Conservation (phyloP, 2,888 invertebrate species). For the Salpingus planirostris region DNA sequence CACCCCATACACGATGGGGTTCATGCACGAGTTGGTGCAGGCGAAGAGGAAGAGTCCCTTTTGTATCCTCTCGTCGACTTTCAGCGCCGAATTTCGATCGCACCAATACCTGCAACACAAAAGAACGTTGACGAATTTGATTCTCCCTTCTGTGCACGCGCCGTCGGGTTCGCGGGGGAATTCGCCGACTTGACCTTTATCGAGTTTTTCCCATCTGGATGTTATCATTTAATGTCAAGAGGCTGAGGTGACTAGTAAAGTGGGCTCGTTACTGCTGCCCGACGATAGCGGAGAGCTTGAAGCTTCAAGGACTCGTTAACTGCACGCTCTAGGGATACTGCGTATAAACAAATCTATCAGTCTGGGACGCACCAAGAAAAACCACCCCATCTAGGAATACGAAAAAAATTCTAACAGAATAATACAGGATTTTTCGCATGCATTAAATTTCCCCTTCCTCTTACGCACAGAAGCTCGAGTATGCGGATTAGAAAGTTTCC, state of each 20-base stretch:
- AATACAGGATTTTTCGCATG: no score
- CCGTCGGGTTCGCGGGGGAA: background rate
- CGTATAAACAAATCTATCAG: slow-evolving; percentile 12
- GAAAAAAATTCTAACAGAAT: no score
- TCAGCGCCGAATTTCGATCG: slow-evolving; percentile 59
- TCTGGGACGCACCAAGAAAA: no score
- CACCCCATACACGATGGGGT: slow-evolving; percentile 90
- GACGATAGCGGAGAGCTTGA: slow-evolving; percentile 11
- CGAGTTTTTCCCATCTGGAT: slow-evolving; percentile 1
- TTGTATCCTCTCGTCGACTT: slow-evolving; percentile 69
- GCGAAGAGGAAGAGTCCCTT: slow-evolving; percentile 87
- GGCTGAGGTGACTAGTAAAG: slow-evolving; percentile 5
- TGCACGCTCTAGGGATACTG: slow-evolving; percentile 6
- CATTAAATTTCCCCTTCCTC: no score
- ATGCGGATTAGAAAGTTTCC: no score
- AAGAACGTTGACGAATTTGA: background rate
- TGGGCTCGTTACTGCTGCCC: slow-evolving; percentile 7
- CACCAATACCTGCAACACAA: slow-evolving; percentile 64
- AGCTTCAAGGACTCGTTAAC: slow-evolving; percentile 20
- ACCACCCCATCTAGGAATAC: no score
- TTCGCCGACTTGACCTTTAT: slow-evolving; percentile 2
- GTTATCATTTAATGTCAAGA: slow-evolving; percentile 6
- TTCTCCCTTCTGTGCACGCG: background rate
- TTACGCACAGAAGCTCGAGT: no score
- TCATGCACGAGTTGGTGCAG: slow-evolving; percentile 92